Evolutionary conservation across 1,140 invertebrate species (phyloP).

Genomic region (Papilio helenus): DNA sequence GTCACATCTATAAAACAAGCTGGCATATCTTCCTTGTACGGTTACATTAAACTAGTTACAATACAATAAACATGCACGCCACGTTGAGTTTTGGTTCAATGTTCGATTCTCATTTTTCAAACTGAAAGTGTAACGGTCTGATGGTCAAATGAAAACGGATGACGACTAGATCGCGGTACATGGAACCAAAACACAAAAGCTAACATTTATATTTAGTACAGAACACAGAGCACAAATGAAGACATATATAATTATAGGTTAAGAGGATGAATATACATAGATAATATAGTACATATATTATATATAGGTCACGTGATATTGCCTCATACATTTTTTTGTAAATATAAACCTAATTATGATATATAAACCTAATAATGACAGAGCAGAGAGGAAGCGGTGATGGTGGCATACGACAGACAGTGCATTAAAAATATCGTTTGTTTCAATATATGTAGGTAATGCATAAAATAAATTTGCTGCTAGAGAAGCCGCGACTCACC

Average conservation of each 20-base stretch:
- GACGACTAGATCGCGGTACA: conserved; percentile 58
- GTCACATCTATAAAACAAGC: conserved; percentile 81
- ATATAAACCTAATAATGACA: conserved; percentile 83
- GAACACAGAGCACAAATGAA: conserved; percentile 82
- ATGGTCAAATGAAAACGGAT: conserved; percentile 55
- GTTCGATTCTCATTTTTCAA: conserved; percentile 61
- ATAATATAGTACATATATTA: conserved; percentile 77
- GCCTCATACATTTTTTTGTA: conserved; percentile 76
- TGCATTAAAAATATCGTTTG: conserved; percentile 83
- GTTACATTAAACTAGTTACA: conserved; percentile 77
- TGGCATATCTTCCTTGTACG: conserved; percentile 71
- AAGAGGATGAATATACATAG: conserved; percentile 75
- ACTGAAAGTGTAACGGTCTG: conserved; percentile 55
- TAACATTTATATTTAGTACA: conserved; percentile 81
- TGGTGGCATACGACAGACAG: conserved; percentile 85
- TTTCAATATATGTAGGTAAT: conserved; percentile 81
- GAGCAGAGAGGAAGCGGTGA: conserved; percentile 85
- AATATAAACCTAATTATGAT: conserved; percentile 74
- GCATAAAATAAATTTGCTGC: conserved; percentile 81
- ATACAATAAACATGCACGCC: conserved; percentile 79
- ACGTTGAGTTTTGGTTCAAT: conserved; percentile 81
- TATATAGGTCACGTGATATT: conserved; percentile 80
- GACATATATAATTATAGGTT: conserved; percentile 79
- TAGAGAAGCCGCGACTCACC: conserved; percentile 87
- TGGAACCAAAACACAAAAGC: conserved; percentile 82